Evolutionary conservation across 2,113 vertebrate species (phyloP), one percentile per base, ranked within the genome.

Genomic region (Sigmodon hispidus): DNA sequence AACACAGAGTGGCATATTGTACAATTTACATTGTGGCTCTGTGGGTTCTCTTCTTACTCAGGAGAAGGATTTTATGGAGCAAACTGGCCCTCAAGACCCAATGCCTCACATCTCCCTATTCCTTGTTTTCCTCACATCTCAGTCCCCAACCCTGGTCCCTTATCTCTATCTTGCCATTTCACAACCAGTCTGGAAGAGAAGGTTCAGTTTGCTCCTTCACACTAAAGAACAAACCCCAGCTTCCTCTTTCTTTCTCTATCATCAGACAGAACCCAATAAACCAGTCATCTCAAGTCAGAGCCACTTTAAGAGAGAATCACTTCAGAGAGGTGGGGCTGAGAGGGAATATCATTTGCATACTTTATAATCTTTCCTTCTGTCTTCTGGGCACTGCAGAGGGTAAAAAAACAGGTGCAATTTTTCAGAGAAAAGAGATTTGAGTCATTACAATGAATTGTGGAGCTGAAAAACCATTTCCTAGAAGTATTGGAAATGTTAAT

Each of bases 401-500:
- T 96, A 94, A 89, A 94, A 94, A 84, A 91, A 93, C 50, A 96
- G 89, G 93, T 93, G 67, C 87, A 52, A 95, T 97, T 97, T 97
- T 95, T 96, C 93, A 89, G 79, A 96, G 93, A 94, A 96, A 94
- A 97, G 97, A 97, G 96, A 93, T 97, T 96, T 93, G 95, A 89
- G 79, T 97, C 96, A 31, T 72, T 95, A 98, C 43, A 85, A 91
- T 96, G 97, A 98, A 97, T 76, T 97, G 90, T 96, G 94, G 59
- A 91, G 88, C 86, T 90, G 63, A 52, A 96, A 97, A 96, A 90
- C 77, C 97, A 88, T 86, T 96, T 96, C 92, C 80, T 77, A 31
- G 93, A 97, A 97, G 93, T 73, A 96, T 24, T 94, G 93, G 92
- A 98, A 98, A 98, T 97, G 98, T 96, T 98, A 98, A 98, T 95